Percentiles rank a stretch among this genome's conserved stretches.
Evolutionary conservation across 1,140 invertebrate genomes (phyloP).

Genomic region (Pinna nobilis): DNA sequence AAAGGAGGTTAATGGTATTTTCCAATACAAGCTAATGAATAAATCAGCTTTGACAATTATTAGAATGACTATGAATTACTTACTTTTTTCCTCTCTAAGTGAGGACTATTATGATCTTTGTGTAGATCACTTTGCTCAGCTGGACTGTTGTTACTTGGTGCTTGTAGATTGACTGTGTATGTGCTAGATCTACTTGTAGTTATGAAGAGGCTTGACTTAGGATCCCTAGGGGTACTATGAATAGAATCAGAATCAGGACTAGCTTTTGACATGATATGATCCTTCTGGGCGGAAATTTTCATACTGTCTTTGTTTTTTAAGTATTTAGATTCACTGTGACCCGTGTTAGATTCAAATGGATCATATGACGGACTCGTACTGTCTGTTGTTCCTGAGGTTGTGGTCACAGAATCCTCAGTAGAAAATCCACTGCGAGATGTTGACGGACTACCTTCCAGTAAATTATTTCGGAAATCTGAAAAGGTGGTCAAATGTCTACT

Average conservation of each 20-base stretch:
- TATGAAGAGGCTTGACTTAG: slow-evolving; percentile 19
- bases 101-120: slow-evolving; percentile 39
- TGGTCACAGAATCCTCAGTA: slow-evolving; percentile 9
- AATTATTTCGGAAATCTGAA: slow-evolving; percentile 56
- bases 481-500: slow-evolving; percentile 58
- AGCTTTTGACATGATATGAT: slow-evolving; percentile 22
- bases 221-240: slow-evolving; percentile 19
- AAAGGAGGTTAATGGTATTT: not conserved
- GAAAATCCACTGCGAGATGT: slow-evolving; percentile 7
- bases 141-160: slow-evolving; percentile 37
- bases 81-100: slow-evolving; percentile 60
- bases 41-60: too few relatives aligned
- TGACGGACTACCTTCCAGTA: slow-evolving; percentile 19
- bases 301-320: slow-evolving; percentile 50
- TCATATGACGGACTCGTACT: slow-evolving; percentile 35
- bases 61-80: too few relatives aligned
- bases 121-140: slow-evolving; percentile 18
- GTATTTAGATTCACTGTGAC: slow-evolving; percentile 53
- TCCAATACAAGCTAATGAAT: too few relatives aligned
- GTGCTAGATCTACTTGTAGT: slow-evolving; percentile 46
- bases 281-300: slow-evolving; percentile 21
- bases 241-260: slow-evolving; percentile 11
- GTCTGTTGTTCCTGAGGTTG: slow-evolving; percentile 7
- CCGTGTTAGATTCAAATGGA: slow-evolving; percentile 37
- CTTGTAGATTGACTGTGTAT: slow-evolving; percentile 60